A percentile compares a stretch with the other conserved stretches of the same genome.
phyloP scores from a whole-genome alignment of 2,888 invertebrate genomes.

The Phortica magna region DNA sequence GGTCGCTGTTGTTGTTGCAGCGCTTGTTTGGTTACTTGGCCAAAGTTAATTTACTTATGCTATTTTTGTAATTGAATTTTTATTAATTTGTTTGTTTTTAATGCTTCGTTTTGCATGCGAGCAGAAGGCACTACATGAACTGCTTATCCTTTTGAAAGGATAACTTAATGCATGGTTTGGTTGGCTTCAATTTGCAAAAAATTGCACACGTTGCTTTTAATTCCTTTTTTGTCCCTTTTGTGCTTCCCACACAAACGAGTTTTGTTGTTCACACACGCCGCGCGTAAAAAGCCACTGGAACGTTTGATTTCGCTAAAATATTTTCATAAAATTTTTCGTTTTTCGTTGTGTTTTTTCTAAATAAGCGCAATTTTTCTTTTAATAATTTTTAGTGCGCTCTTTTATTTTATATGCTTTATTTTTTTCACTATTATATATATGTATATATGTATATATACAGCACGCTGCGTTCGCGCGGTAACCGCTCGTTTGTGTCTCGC shows the following conservation, averaged over 20 bases:
- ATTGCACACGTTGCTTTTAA: conserved; percentile 1
- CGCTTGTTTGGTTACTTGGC: neutral
- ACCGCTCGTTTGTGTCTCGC: conserved; percentile 60
- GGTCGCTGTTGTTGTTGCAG: neutral
- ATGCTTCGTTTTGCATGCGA: conserved; percentile 6
- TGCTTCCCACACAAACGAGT: neutral
- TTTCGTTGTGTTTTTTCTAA: neutral
- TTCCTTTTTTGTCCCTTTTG: neutral
- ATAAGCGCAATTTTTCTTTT: neutral
- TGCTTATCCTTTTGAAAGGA: conserved; percentile 2
- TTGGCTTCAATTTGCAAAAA: neutral
- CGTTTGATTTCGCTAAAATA: neutral
- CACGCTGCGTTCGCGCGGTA: conserved; percentile 62
- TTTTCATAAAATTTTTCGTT: neutral
- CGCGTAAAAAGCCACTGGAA: neutral
- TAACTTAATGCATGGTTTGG: conserved; percentile 11
- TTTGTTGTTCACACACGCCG: conserved; percentile 12
- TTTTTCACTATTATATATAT: conserved; percentile 28
- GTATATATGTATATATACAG: conserved; percentile 18
- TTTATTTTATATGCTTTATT: conserved; percentile 32
- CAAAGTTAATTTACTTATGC: neutral
- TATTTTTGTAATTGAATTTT: neutral
- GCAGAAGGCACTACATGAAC: conserved; percentile 21
- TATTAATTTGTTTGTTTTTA: neutral
- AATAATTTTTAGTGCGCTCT: neutral